Evolutionary conservation across 2,113 vertebrate genomes (phyloP), one percentile per base, ranked within the genome.

Genomic region (Chroicocephalus ridibundus): DNA sequence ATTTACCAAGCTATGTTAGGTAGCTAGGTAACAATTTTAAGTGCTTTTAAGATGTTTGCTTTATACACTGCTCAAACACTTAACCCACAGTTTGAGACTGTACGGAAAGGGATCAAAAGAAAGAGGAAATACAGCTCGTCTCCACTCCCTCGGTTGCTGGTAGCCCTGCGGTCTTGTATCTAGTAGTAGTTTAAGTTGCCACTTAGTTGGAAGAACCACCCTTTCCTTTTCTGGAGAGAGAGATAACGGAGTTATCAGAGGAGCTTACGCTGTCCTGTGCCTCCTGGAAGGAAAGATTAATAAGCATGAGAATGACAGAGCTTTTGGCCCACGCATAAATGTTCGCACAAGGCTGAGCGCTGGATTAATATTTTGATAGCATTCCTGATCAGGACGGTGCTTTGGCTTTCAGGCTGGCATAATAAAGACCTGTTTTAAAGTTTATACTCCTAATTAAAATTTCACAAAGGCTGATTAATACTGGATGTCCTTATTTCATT

Each of bases 221-320:
- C 95, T 91, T 96, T 88, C 96, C 94, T 93, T 94, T 86, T 82
- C 95, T 97, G 96, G 84, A 40, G 60, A 46, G 47, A 29, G 86
- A 90, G 97, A 97, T 97, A 97, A 95, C 61, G 20, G 61, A 72
- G 70, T 94, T 97, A 96, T 97, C 96, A 54, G 86, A 66, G 60
- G 66, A 91, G 80, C 71, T 90, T 89, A 70, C 0, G 0, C 83
- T 76, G 81, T 72, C 83, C 52, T 93, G 81, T 79, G 69, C 88
- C 82, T 82, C n/a, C 91, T 94, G 94, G 80, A 90, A 89, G 82
- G 57, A 27, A 72, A 96, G 96, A 96, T 95, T 95, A 96, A 88
- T 90, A 61, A 87, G 83, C 64, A 6, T 29, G 68, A 94, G 88
- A 86, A 62, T 38, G 93, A 69, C 80, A 54, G 82, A 80, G 82